These are phyloP conservation scores for Anoplophora glabripennis DNA, from an alignment of 1,140 invertebrate genomes.

Conservation along the genomic window DNA sequence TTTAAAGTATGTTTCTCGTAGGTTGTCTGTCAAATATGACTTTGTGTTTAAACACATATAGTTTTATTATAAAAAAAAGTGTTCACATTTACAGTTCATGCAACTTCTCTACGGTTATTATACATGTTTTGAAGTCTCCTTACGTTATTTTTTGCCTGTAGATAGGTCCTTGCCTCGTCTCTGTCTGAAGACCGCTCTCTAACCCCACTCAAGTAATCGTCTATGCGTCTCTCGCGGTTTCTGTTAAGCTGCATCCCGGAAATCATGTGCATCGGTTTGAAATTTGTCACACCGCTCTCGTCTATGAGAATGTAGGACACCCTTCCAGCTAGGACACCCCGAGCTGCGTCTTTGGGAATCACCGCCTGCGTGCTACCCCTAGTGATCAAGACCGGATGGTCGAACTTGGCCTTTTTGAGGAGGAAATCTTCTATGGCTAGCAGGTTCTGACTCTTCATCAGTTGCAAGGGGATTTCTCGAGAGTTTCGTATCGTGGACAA, in stretches of 20 bases:
- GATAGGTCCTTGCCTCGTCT: conserved; percentile 27
- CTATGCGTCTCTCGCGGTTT: conserved; percentile 51
- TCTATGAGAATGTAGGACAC: conserved; percentile 74
- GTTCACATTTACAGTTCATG: conserved; percentile 26
- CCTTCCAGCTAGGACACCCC: conserved; percentile 70
- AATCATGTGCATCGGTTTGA: conserved; percentile 73
- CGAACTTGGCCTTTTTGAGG: conserved; percentile 58
- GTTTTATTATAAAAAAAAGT: no score
- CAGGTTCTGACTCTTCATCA: conserved; percentile 65
- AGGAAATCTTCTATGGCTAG: conserved; percentile 74
- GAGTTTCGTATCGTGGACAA: conserved; percentile 55
- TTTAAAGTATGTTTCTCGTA: no score
- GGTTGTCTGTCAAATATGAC: no score
- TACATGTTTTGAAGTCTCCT: conserved; percentile 36
- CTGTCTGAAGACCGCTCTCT: conserved; percentile 25
- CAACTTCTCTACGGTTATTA: conserved; percentile 32
- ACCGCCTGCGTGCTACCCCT: conserved; percentile 75
- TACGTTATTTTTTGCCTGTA: conserved; percentile 38
- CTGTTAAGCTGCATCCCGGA: conserved; percentile 64
- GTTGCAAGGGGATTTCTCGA: conserved; percentile 61
- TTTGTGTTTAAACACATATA: no score
- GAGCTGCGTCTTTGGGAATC: conserved; percentile 69
- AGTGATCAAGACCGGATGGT: conserved; percentile 66
- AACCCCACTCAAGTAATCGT: conserved; percentile 50
- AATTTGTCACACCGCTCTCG: conserved; percentile 71